Evolutionary conservation across 2,888 invertebrate genomes (phyloP).

Genomic region (Temnothorax ravouxi): DNA sequence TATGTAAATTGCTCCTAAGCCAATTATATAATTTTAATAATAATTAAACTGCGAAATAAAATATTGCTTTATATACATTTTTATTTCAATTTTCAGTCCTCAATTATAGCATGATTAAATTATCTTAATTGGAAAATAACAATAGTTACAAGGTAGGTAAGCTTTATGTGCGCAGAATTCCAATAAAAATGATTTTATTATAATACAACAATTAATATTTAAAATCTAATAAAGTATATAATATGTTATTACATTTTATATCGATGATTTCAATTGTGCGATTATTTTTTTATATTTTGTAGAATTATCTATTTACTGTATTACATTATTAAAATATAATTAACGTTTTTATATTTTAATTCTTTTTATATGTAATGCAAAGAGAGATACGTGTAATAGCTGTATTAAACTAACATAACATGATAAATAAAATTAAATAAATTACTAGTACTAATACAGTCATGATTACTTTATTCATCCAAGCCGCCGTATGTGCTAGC

Average conservation of each 20-base stretch:
- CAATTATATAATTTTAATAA: not conserved
- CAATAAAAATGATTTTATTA: not conserved
- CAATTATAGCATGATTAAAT: constrained; percentile 15
- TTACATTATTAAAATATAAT: not conserved
- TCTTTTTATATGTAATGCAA: not conserved
- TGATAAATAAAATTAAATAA: not conserved
- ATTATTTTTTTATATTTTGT: not conserved
- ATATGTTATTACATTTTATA: constrained; percentile 2
- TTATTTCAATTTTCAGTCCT: constrained; percentile 2
- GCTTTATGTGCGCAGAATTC: not conserved
- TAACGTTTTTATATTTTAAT: not conserved
- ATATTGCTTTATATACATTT: not conserved
- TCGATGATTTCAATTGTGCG: not conserved
- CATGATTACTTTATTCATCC: not conserved
- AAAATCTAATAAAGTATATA: not conserved
- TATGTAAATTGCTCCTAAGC: not conserved
- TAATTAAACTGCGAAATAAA: not conserved
- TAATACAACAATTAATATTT: not conserved
- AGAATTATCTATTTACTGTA: not conserved
- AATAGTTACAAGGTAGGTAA: not conserved
- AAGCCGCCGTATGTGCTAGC: not conserved
- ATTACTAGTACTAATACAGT: not conserved
- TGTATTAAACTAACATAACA: not conserved
- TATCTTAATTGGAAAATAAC: not conserved
- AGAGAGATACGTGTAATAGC: not conserved